Percentiles rank a stretch among this genome's conserved stretches.
Conservation (phyloP, 2,888 invertebrate species). For the Drosophila atripex region DNA sequence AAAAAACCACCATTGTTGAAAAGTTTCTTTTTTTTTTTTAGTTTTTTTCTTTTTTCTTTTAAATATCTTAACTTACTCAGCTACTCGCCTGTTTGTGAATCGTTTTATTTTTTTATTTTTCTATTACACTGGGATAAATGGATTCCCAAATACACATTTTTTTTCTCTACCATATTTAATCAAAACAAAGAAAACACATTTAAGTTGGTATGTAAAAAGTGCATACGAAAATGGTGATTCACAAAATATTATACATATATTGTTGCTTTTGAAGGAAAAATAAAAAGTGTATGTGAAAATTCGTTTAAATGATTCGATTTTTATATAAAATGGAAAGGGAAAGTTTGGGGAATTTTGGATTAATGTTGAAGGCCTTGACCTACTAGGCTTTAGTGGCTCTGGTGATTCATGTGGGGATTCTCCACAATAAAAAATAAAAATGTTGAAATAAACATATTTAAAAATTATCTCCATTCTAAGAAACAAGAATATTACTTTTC, state of each 20-base stretch:
- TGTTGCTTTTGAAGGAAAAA: background rate
- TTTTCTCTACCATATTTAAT: background rate
- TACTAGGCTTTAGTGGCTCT: background rate
- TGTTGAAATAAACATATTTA: background rate
- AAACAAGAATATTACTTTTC: too few species aligned
- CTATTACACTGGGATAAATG: background rate
- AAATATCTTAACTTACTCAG: background rate
- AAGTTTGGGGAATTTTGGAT: background rate
- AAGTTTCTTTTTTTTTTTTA: background rate
- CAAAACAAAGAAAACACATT: background rate
- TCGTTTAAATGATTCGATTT: background rate
- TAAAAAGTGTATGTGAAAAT: background rate
- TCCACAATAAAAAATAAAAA: background rate
- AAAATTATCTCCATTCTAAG: background rate
- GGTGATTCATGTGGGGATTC: background rate
- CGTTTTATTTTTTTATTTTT: background rate
- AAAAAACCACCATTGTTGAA: background rate
- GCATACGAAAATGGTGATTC: conserved; percentile 24
- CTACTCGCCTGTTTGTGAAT: background rate
- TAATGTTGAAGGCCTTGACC: background rate
- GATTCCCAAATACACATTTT: background rate
- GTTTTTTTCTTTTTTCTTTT: background rate
- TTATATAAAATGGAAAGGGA: background rate
- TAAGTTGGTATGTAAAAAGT: conserved; percentile 16
- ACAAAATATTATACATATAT: conserved; percentile 10